phyloP scores from a whole-genome alignment of 2,113 vertebrate species.

The Leptosomus discolor region DNA sequence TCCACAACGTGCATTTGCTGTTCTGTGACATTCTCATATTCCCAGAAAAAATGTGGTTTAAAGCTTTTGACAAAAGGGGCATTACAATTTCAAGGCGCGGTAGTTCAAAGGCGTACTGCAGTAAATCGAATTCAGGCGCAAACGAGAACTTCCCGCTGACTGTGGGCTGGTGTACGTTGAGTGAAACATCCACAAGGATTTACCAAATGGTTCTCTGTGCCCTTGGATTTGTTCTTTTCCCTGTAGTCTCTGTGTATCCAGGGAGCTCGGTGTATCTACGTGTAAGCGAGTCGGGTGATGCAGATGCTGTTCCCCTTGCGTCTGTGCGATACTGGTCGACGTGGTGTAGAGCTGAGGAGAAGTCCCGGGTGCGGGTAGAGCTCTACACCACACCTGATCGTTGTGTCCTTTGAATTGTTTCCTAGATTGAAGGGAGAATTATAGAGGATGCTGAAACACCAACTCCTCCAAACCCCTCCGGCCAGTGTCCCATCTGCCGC shows the following conservation, averaged over 20 bases:
- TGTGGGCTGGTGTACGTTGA: neutral
- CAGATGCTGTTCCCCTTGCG: neutral
- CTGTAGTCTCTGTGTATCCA: neutral
- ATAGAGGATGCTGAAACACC: conserved; percentile 53
- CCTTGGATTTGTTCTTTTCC: neutral
- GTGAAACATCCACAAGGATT: neutral
- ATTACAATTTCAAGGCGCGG: neutral
- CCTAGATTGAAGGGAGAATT: conserved; percentile 86
- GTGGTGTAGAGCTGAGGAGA: neutral
- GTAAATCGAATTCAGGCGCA: neutral
- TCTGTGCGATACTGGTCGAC: rapidly evolving
- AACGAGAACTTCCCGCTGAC: neutral
- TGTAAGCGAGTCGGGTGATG: neutral
- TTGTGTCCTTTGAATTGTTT: neutral
- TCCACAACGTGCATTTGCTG: neutral
- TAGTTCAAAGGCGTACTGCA: neutral
- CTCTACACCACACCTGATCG: neutral
- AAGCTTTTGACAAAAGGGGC: neutral
- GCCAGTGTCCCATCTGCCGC: conserved; percentile 92
- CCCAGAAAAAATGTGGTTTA: neutral
- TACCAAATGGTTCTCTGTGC: neutral
- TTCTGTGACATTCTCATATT: neutral
- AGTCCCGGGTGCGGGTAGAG: neutral
- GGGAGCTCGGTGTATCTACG: neutral
- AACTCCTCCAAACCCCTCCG: conserved; percentile 89